phyloP scores from a whole-genome alignment of 2,113 vertebrate species.

The Scartelaos histophorus region DNA sequence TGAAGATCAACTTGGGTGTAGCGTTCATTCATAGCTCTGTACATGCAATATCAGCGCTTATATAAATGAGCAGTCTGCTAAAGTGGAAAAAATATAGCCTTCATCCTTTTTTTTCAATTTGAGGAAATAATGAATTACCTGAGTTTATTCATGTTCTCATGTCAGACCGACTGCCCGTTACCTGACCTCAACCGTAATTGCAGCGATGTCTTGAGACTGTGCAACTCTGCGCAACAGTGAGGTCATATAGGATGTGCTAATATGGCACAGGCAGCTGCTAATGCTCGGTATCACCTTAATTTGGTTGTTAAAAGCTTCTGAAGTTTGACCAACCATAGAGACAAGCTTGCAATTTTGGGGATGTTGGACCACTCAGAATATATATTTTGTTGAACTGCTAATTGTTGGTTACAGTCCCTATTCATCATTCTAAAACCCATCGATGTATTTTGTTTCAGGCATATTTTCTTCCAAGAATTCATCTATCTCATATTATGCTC shows the following conservation, averaged over 20 bases:
- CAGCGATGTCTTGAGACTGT: background rate
- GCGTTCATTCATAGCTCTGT: conserved; percentile 52
- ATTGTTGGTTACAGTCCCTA: too few relatives aligned
- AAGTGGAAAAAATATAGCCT: conserved; percentile 18
- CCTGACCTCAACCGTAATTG: background rate
- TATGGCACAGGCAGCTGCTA: too few relatives aligned
- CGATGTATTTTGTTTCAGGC: too few relatives aligned
- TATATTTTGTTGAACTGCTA: too few relatives aligned
- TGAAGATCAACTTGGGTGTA: conserved; percentile 61
- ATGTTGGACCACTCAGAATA: too few relatives aligned
- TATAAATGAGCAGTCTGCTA: conserved; percentile 45
- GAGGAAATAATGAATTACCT: background rate
- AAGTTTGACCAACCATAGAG: too few relatives aligned
- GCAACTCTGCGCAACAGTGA: background rate
- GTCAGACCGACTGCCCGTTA: background rate
- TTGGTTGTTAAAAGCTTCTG: too few relatives aligned
- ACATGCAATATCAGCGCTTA: conserved; percentile 35
- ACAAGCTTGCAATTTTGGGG: too few relatives aligned
- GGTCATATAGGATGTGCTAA: background rate
- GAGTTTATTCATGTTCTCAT: background rate
- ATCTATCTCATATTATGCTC: too few relatives aligned
- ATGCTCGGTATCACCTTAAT: too few relatives aligned
- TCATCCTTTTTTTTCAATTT: conserved; percentile 5
- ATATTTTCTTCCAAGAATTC: too few relatives aligned
- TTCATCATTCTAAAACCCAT: too few relatives aligned